These are phyloP conservation scores for Chionodraco myersi DNA, from an alignment of 2,113 vertebrate genomes.

Conservation along the genomic window DNA sequence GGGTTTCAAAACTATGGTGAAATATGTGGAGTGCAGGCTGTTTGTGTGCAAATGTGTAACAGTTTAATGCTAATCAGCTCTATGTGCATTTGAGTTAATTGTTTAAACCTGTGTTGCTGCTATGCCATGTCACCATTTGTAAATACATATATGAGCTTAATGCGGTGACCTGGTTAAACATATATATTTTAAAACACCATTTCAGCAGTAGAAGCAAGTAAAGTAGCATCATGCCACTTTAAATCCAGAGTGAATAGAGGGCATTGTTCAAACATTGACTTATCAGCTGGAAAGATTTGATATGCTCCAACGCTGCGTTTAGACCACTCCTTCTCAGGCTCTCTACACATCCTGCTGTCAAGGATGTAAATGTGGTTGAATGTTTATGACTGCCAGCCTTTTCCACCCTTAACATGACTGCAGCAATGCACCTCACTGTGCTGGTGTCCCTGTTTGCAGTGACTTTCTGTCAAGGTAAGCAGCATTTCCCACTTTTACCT, in stretches of 20 bases:
- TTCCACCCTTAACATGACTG: conserved; percentile 61
- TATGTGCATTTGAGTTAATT: too few relatives aligned
- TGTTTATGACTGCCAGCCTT: conserved; percentile 28
- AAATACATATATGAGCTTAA: too few relatives aligned
- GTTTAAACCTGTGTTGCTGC: too few relatives aligned
- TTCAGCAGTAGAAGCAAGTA: not conserved
- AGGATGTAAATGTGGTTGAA: conserved; percentile 69
- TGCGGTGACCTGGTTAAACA: too few relatives aligned
- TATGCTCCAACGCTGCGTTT: not conserved
- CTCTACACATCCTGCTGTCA: conserved; percentile 75
- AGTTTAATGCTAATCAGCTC: too few relatives aligned
- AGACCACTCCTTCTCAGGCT: conserved; percentile 50
- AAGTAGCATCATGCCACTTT: not conserved
- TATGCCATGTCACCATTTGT: too few relatives aligned
- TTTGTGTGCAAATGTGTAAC: too few relatives aligned
- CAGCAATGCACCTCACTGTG: conserved; percentile 41
- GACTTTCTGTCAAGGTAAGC: conserved; percentile 56
- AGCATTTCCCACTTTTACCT: conserved; percentile 1
- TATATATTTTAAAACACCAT: not conserved
- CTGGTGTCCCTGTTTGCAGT: conserved; percentile 49
- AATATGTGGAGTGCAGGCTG: too few relatives aligned
- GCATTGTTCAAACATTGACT: conserved; percentile 66
- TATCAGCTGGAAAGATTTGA: conserved; percentile 27
- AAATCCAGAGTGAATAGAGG: conserved; percentile 36
- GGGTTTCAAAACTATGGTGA: too few relatives aligned